Evolutionary conservation across 1,140 invertebrate genomes (phyloP).

Genomic region (Macrobrachium nipponense): DNA sequence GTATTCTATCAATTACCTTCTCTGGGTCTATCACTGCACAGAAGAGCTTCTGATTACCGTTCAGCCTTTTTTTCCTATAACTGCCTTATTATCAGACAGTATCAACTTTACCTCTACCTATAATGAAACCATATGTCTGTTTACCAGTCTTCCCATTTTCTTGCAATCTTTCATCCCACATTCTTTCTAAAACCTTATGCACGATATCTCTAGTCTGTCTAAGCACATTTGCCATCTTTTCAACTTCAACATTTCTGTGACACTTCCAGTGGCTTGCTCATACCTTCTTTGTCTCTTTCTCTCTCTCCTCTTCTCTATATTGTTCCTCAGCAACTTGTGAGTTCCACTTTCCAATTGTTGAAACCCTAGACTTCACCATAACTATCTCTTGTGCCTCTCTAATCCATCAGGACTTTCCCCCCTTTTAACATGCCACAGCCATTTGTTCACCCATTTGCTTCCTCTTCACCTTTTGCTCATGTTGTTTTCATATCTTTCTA

Average conservation of each 20-base stretch:
- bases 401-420: not conserved
- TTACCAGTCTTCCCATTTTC: no score
- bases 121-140: no score
- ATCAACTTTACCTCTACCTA: no score
- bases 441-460: not conserved
- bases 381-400: not conserved
- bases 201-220: no score
- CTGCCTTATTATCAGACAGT: no score
- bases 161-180: no score
- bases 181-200: no score
- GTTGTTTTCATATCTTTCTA: no score
- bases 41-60: no score
- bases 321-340: not conserved
- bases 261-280: not conserved
- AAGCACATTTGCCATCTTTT: not conserved
- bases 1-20: no score
- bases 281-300: conserved; percentile 1
- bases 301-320: not conserved
- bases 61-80: no score
- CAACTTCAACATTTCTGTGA: conserved; percentile 1
- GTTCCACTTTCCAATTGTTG: not conserved
- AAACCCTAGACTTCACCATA: not conserved
- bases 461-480: not conserved
- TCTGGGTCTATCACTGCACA: no score
- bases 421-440: not conserved